Evolutionary conservation across 1,140 invertebrate genomes (phyloP).

Genomic region (Temnothorax longispinosus): DNA sequence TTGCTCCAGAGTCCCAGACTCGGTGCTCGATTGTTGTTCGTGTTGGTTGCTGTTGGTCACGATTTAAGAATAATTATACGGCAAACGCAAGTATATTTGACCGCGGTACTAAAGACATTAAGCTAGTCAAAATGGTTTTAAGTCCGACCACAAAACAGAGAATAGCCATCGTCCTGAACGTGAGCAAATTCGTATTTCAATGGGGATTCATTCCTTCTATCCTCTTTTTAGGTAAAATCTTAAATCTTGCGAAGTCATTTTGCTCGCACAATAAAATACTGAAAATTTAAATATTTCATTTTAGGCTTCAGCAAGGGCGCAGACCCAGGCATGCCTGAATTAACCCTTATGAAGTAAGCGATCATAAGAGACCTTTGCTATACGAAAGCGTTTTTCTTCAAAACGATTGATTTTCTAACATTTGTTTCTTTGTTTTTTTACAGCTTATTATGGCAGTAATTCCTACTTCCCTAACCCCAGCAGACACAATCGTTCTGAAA

Average conservation of each 20-base stretch:
- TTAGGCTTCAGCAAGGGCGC: conserved; percentile 88
- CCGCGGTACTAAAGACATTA: too few species aligned
- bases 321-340: conserved; percentile 88
- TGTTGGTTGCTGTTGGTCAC: too few species aligned
- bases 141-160: conserved; percentile 87
- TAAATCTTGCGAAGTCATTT: background rate
- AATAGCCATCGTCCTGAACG: conserved; percentile 87
- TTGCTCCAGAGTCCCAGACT: too few species aligned
- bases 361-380: background rate
- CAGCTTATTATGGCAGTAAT: conserved; percentile 86
- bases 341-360: conserved; percentile 86
- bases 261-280: background rate
- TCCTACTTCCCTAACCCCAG: background rate
- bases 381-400: background rate
- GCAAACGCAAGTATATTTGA: too few species aligned
- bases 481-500: background rate
- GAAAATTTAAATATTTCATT: conserved; percentile 59
- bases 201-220: conserved; percentile 90
- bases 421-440: conserved; percentile 69
- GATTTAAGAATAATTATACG: background rate
- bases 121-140: conserved; percentile 80
- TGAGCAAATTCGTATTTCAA: conserved; percentile 88
- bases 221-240: conserved; percentile 88
- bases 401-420: background rate
- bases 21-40: too few species aligned